Base-by-base conservation (phyloP, 30 jellyfish, hydroid and myxozoan genomes). In the Pelagia noctiluca region DNA sequence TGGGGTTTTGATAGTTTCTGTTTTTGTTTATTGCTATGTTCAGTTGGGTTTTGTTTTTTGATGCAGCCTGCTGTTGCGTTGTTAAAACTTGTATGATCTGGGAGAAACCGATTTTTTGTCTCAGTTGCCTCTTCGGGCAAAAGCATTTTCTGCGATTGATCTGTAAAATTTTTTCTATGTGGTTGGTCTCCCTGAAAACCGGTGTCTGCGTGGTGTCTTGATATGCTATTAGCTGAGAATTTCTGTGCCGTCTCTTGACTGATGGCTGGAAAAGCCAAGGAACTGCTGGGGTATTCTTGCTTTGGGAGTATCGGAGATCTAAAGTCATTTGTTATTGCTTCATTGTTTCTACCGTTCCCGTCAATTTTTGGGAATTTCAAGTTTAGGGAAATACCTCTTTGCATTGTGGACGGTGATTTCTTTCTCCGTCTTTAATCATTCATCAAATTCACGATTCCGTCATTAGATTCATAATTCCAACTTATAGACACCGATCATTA, bases 211-310 rank as follows among this genome's bases (percentile, higher is more conserved):
- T 30, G 16, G 26, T 52, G 68, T 52, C 68, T 52, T 52, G 16
- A 10, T 19, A 30, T 30, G 2, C 28, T 3, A 30, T 19, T 52
- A 3, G 68, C 2, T 4, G 26, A 30, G 26, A 10, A 2, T 19
- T 30, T 8, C 68, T 52, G 68, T 19, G 16, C 30, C 16, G 26
- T 19, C 16, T 19, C 68, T 3, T 52, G 30, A 3, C 68, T 30
- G 68, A 52, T 52, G 28, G 68, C 68, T 19, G 68, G 68, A 30
- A 52, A 52, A 5, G 68, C 16, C 28, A 52, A 52, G 2, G 68
- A 3, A 30, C 21, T 19, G 16, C 68, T 52, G 30, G 16, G 30
- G 57, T 42, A 5, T 52, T 3, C 12, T 19, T 52, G 68, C 12
- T 19, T 8, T 4, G 12, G 68, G 4, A 19, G 2, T 2, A 52